These are phyloP conservation scores for Drosophila jambulina DNA, from an alignment of 1,140 invertebrate genomes.

Conservation along the genomic window DNA sequence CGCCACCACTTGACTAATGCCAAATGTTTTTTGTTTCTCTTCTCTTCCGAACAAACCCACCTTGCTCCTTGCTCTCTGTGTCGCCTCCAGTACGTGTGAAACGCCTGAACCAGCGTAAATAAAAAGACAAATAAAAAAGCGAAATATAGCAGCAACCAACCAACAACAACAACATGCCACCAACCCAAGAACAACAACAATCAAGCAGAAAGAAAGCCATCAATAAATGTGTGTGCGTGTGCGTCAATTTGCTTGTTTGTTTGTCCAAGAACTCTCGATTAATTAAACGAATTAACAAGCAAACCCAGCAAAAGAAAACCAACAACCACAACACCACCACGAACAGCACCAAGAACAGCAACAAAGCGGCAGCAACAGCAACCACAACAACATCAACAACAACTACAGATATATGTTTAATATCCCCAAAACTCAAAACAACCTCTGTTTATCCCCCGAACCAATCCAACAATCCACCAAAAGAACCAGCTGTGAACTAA, in stretches of 20 bases:
- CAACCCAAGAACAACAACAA: conserved; percentile 39
- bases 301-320: conserved; percentile 33
- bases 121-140: conserved; percentile 68
- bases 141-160: conserved; percentile 48
- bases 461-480: conserved; percentile 25
- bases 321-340: conserved; percentile 31
- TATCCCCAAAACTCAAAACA: conserved; percentile 26
- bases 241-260: conserved; percentile 40
- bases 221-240: conserved; percentile 46
- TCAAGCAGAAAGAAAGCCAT: conserved; percentile 49
- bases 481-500: conserved; percentile 70
- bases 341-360: conserved; percentile 26
- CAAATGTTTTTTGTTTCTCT: conserved; percentile 67
- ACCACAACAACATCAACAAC: conserved; percentile 13
- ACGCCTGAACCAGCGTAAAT: conserved; percentile 85
- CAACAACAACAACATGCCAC: conserved; percentile 57
- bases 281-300: conserved; percentile 61
- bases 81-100: conserved; percentile 85
- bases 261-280: conserved; percentile 52
- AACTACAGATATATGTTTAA: conserved; percentile 10
- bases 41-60: conserved; percentile 43
- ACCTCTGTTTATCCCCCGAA: conserved; percentile 43
- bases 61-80: conserved; percentile 54
- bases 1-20: conserved; percentile 68
- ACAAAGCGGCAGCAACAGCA: conserved; percentile 18